phyloP scores from a whole-genome alignment of 2,113 vertebrate species.

The Salvelinus namaycush region DNA sequence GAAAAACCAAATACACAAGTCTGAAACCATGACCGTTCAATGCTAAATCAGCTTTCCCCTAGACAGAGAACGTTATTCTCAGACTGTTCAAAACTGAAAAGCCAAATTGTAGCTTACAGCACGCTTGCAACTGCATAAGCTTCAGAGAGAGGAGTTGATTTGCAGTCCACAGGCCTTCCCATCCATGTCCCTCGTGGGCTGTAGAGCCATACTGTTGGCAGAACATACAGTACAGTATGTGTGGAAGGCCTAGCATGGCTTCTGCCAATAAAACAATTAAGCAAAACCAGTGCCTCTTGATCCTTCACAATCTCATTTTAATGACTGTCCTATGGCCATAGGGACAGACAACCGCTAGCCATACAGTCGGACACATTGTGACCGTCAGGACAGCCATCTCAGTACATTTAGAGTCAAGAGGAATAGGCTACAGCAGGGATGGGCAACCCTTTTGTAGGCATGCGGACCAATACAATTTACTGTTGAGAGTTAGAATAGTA shows the following conservation, averaged over 20 bases:
- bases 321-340: not conserved
- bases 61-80: not conserved
- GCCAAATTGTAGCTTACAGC: not conserved
- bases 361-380: constrained; percentile 15
- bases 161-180: too few species aligned
- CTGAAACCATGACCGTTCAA: not conserved
- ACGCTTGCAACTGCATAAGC: too few species aligned
- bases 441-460: too few species aligned
- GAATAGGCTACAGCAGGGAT: not conserved
- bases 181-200: too few species aligned
- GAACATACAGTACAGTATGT: not conserved
- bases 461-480: too few species aligned
- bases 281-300: not conserved
- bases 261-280: not conserved
- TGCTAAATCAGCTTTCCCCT: not conserved
- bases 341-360: constrained; percentile 23
- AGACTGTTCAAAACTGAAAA: not conserved
- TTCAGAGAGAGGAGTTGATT: too few species aligned
- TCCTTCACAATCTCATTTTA: not conserved
- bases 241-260: not conserved
- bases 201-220: too few species aligned
- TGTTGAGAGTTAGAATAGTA: not conserved
- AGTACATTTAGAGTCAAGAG: not conserved
- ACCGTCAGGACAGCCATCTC: not conserved
- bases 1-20: not conserved